Evolutionary conservation across 2,888 invertebrate genomes (phyloP).

Genomic region (Drosophila seclusa): DNA sequence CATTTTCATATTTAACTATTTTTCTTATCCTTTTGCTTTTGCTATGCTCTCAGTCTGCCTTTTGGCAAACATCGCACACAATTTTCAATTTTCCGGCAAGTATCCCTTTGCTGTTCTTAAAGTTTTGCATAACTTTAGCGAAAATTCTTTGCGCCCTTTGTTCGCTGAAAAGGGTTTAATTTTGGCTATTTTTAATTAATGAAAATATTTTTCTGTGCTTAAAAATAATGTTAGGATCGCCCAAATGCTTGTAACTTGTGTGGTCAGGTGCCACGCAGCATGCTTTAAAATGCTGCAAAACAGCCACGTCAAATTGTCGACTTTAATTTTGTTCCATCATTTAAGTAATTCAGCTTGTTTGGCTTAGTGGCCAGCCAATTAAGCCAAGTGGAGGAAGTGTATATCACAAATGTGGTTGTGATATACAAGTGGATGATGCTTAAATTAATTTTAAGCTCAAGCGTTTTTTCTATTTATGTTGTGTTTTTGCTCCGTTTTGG

Average conservation of each 20-base stretch:
- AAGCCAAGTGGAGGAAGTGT: conserved; percentile 50
- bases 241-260: conserved; percentile 38
- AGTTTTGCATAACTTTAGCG: conserved; percentile 47
- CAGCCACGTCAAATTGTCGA: neutral
- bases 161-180: conserved; percentile 53
- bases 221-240: conserved; percentile 32
- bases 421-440: conserved; percentile 46
- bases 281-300: conserved; percentile 22
- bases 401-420: conserved; percentile 26
- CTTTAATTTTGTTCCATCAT: conserved; percentile 15
- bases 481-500: neutral
- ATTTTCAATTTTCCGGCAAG: conserved; percentile 38
- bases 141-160: conserved; percentile 44
- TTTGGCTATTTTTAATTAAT: conserved; percentile 65
- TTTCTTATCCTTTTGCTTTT: conserved; percentile 2
- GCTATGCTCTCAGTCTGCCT: neutral
- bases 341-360: conserved; percentile 27
- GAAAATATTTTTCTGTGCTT: conserved; percentile 51
- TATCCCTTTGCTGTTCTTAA: conserved; percentile 29
- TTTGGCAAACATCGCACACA: conserved; percentile 14
- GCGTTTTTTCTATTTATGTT: conserved; percentile 3
- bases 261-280: neutral
- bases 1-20: conserved; percentile 36
- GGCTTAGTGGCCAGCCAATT: conserved; percentile 57
- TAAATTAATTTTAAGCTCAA: conserved; percentile 51